phyloP scores from a whole-genome alignment of 2,888 invertebrate species.

The Lasioglossum villosulum region DNA sequence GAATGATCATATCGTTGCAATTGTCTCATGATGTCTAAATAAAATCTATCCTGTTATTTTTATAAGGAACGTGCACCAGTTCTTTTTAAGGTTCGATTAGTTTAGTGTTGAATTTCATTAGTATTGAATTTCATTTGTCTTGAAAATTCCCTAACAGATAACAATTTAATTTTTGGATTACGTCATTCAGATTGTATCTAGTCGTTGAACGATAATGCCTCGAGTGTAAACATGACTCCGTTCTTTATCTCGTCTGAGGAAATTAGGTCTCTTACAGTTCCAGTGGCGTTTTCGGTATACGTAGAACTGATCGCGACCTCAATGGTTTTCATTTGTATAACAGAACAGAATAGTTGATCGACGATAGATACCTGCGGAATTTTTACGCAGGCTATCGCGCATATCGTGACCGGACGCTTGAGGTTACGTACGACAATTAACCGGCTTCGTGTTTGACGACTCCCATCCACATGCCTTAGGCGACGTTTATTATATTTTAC shows the following conservation, averaged over 20 bases:
- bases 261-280: not conserved
- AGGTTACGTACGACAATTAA: constrained; percentile 29
- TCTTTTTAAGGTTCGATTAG: too few species aligned
- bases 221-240: not conserved
- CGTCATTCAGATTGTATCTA: not conserved
- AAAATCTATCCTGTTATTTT: too few species aligned
- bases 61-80: too few species aligned
- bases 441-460: not conserved
- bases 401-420: constrained; percentile 17
- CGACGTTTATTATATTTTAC: constrained; percentile 28
- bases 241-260: not conserved
- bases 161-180: not conserved
- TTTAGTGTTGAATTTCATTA: too few species aligned
- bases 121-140: too few species aligned
- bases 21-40: too few species aligned
- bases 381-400: not conserved
- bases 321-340: not conserved
- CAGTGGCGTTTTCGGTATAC: not conserved
- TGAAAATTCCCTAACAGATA: not conserved
- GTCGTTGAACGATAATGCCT: not conserved
- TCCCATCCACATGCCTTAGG: not conserved
- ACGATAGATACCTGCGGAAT: not conserved
- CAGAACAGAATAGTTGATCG: too few species aligned
- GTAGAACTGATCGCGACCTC: not conserved
- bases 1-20: too few species aligned